Percentiles rank a stretch among this genome's conserved stretches.
Conservation (phyloP, 1,140 invertebrate genomes). For the Eumaeus atala region DNA sequence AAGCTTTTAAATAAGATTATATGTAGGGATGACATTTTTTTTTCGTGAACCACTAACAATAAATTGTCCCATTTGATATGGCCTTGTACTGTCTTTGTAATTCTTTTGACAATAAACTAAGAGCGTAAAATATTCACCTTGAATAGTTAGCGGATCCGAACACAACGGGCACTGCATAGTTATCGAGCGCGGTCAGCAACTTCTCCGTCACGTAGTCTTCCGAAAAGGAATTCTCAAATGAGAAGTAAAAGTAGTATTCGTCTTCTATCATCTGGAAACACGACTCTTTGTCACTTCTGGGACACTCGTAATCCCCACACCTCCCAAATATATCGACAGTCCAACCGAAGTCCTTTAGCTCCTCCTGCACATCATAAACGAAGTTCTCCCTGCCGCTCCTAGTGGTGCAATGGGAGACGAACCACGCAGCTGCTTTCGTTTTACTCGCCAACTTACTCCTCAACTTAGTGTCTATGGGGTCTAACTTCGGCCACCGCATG, state of each 20-base stretch:
- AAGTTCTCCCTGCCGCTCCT: conserved; percentile 32
- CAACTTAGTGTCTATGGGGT: conserved; percentile 32
- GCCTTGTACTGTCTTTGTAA: too few relatives aligned
- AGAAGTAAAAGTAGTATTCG: conserved; percentile 35
- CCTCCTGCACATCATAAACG: conserved; percentile 23
- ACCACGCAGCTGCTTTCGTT: conserved; percentile 37
- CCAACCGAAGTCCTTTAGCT: conserved; percentile 21
- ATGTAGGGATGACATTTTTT: too few relatives aligned
- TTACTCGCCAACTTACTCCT: conserved; percentile 38
- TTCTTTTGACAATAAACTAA: too few relatives aligned
- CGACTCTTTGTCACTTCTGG: conserved; percentile 14
- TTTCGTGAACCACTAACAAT: too few relatives aligned
- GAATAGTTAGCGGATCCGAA: conserved; percentile 30
- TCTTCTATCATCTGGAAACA: conserved; percentile 29
- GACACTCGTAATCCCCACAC: conserved; percentile 30
- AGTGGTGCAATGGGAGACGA: conserved; percentile 38
- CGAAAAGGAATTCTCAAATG: conserved; percentile 33
- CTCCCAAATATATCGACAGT: conserved; percentile 31
- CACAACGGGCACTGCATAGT: conserved; percentile 31
- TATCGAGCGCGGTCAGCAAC: conserved; percentile 26
- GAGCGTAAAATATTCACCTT: conserved; percentile 16
- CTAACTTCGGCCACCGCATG: conserved; percentile 46
- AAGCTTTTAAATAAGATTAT: too few relatives aligned
- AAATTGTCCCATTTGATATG: too few relatives aligned
- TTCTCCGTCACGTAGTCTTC: conserved; percentile 36